A percentile compares a stretch with the other conserved stretches of the same genome.
Conservation (phyloP, 2,888 invertebrate genomes). For the Lepeophtheirus nordmannii region DNA sequence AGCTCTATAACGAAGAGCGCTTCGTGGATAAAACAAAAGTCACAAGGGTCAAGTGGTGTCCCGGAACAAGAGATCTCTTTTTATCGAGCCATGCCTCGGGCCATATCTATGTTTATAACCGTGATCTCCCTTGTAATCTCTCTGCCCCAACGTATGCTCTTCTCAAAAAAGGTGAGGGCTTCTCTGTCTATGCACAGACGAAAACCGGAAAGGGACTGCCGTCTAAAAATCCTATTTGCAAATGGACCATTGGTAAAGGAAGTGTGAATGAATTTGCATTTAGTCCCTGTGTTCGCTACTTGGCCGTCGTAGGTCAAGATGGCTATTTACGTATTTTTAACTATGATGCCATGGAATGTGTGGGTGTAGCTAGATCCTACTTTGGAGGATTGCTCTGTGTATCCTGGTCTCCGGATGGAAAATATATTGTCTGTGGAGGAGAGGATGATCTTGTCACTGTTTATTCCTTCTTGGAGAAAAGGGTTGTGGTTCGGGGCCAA, state of each 20-base stretch:
- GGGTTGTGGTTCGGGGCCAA: constrained; percentile 91
- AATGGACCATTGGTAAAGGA: constrained; percentile 25
- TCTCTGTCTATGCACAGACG: constrained; percentile 46
- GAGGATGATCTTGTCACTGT: constrained; percentile 97
- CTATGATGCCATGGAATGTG: constrained; percentile 89
- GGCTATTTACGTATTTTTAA: constrained; percentile 90
- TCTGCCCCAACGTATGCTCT: constrained; percentile 82
- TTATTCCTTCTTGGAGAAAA: constrained; percentile 76
- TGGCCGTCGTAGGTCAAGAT: constrained; percentile 86
- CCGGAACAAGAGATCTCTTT: constrained; percentile 81
- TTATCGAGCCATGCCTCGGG: constrained; percentile 88
- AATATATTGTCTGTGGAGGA: constrained; percentile 88
- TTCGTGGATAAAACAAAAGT: constrained; percentile 84
- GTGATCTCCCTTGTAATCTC: constrained; percentile 76
- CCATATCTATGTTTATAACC: constrained; percentile 91
- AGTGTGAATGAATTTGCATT: constrained; percentile 93
- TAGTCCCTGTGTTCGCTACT: constrained; percentile 77
- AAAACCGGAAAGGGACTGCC: constrained; percentile 92
- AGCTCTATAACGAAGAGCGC: constrained; percentile 95
- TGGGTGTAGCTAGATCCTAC: constrained; percentile 84
- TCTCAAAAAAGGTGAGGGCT: constrained; percentile 85
- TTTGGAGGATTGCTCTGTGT: constrained; percentile 95
- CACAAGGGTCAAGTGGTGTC: constrained; percentile 95
- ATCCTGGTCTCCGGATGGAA: constrained; percentile 93
- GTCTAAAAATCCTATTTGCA: constrained; percentile 61